Percentiles rank a stretch among this genome's conserved stretches.
Conservation (phyloP, 2,888 invertebrate genomes). For the Polydrusus tereticollis region DNA sequence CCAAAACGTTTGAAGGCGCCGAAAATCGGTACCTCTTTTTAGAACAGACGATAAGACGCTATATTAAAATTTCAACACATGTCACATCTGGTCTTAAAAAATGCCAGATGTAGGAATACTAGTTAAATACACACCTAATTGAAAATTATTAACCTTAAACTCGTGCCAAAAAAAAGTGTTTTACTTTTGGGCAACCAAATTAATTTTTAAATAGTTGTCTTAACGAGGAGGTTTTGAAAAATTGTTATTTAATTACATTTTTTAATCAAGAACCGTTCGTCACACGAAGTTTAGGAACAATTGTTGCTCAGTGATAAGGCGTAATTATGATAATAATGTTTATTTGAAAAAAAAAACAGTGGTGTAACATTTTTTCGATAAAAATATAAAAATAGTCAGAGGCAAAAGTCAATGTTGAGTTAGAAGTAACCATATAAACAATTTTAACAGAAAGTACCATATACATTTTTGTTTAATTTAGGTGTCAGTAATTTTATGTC, state of each 20-base stretch:
- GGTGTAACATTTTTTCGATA: too few relatives aligned
- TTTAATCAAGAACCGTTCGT: too few relatives aligned
- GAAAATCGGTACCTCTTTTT: constrained; percentile 33
- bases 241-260: too few relatives aligned
- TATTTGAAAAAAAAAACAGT: too few relatives aligned
- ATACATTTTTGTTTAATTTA: too few relatives aligned
- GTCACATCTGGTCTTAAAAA: constrained; percentile 29
- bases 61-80: constrained; percentile 42
- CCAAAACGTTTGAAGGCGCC: constrained; percentile 26
- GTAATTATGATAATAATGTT: too few relatives aligned
- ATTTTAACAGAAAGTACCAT: neutral
- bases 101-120: constrained; percentile 31
- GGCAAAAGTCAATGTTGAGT: too few relatives aligned
- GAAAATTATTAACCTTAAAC: neutral
- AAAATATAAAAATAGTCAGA: too few relatives aligned
- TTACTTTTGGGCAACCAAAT: neutral
- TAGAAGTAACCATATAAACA: neutral
- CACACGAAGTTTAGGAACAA: too few relatives aligned
- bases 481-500: neutral
- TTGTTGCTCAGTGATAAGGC: too few relatives aligned
- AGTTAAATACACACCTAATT: constrained; percentile 12
- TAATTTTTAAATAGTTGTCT: neutral
- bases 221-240: too few relatives aligned
- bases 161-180: neutral
- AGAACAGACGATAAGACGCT: constrained; percentile 30